Percentiles rank a stretch among this genome's conserved stretches.
Evolutionary conservation across 2,888 invertebrate species (phyloP).

Genomic region (Cataglyphis livida): DNA sequence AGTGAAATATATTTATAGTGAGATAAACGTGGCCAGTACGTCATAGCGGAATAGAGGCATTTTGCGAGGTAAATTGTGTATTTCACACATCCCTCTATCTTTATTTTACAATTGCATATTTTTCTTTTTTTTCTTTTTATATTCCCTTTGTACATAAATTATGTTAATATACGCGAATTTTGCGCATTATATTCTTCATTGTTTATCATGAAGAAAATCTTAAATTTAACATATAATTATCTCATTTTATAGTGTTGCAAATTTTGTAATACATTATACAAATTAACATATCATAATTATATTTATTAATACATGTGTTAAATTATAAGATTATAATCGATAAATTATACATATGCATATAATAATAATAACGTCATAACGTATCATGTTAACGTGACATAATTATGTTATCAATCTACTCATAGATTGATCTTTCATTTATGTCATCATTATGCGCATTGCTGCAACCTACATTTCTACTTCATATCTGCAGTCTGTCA

Average conservation of each 20-base stretch:
- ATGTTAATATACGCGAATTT: not conserved
- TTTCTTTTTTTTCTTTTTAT: not conserved
- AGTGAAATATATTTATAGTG: conserved; percentile 9
- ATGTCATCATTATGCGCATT: not conserved
- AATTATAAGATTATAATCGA: not conserved
- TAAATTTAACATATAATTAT: not conserved
- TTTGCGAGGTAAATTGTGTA: conserved; percentile 22
- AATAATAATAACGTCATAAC: not conserved
- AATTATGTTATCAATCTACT: conserved; percentile 4
- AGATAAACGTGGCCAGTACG: conserved; percentile 25
- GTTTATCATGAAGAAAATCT: not conserved
- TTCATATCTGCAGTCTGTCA: not conserved
- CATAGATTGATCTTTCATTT: not conserved
- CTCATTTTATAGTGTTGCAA: not conserved
- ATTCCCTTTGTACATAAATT: not conserved
- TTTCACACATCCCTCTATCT: not conserved
- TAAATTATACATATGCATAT: not conserved
- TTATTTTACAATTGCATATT: not conserved
- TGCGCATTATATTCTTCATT: no score
- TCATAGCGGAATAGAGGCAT: conserved; percentile 11
- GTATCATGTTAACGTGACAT: not conserved
- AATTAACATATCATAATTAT: not conserved
- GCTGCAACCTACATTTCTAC: not conserved
- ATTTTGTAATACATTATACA: not conserved
- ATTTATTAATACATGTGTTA: not conserved